These are phyloP conservation scores for Trissonchulus sp. DNA, from an alignment of 2,888 invertebrate species.

Conservation along the genomic window DNA sequence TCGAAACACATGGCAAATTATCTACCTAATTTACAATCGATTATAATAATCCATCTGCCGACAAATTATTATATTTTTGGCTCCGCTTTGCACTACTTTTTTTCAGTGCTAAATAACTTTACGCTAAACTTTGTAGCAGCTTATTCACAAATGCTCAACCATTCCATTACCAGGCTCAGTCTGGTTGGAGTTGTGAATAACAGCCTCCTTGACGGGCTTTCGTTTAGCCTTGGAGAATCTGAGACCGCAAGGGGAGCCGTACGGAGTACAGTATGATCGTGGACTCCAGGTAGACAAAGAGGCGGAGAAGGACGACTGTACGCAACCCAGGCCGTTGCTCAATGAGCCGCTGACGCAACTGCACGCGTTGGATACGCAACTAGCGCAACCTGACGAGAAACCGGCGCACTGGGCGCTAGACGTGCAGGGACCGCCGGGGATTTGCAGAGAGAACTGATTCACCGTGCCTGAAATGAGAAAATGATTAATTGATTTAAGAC, in stretches of 20 bases:
- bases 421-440: slow-evolving; percentile 43
- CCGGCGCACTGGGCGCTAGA: slow-evolving; percentile 45
- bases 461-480: neutral
- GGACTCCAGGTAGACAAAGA: slow-evolving; percentile 1
- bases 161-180: neutral
- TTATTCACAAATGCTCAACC: too few relatives aligned
- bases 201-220: neutral
- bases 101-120: too few relatives aligned
- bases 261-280: slow-evolving; percentile 19
- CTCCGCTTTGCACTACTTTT: too few relatives aligned
- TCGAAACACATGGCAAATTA: too few relatives aligned
- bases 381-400: slow-evolving; percentile 39
- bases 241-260: slow-evolving; percentile 20
- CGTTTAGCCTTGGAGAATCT: slow-evolving; percentile 16
- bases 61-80: too few relatives aligned
- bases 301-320: neutral
- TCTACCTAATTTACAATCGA: too few relatives aligned
- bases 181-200: neutral
- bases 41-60: too few relatives aligned
- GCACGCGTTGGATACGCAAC: slow-evolving; percentile 42
- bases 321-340: slow-evolving; percentile 16
- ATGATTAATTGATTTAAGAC: neutral
- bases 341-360: slow-evolving; percentile 17
- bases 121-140: too few relatives aligned
- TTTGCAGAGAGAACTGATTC: slow-evolving; percentile 18